Base-by-base conservation (phyloP, 2,113 vertebrate genomes). In the Hemichromis elongatus region DNA sequence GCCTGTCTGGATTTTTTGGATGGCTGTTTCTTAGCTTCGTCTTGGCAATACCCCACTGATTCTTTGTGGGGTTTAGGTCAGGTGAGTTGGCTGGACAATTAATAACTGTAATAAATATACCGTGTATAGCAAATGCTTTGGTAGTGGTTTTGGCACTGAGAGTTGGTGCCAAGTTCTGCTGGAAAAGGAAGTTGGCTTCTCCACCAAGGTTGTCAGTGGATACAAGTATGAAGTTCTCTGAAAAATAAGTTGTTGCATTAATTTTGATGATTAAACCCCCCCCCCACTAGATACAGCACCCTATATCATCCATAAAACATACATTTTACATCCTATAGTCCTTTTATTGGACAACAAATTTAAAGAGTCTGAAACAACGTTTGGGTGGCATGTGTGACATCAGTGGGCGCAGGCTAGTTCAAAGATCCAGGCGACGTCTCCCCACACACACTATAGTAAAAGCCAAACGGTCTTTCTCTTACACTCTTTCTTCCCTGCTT, bases 371-470 rank as follows among this genome's bases (percentile, higher is more conserved):
- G 54, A 57, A 81, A 84, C 85, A 52, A 40, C 14, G 40, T 81
- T 55, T 33, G 37, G 81, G 73, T 73, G 59, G 70, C 37, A 28
- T 81, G 45, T 83, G 75, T 86, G 79, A 90, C 90, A 83, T 68
- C 6, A 6, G 33, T 21, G 61, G 73, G 70, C 33, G 8, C 66
- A 85, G 83, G 82, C 92, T 89, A 86, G 83, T 52, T 80, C 86
- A 45, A 45, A 53, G 84, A 77, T 77, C 79, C 81, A 81, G 47
- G 77, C 7, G 33, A 85, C 85, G 89, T 85, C 86, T 90, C 81
- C 91, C 89, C 90, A 92, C 90, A 86, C 90, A 85, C 81, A 81
- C 88, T 89, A 86, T 86, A 77, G 89, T 73, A 83, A 82, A 82
- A 90, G 6, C 85, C 85, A 89, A 84, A 84, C 9, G 59, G 56